These are phyloP conservation scores for Xestobium rufovillosum DNA, from an alignment of 2,888 invertebrate genomes.

Conservation along the genomic window DNA sequence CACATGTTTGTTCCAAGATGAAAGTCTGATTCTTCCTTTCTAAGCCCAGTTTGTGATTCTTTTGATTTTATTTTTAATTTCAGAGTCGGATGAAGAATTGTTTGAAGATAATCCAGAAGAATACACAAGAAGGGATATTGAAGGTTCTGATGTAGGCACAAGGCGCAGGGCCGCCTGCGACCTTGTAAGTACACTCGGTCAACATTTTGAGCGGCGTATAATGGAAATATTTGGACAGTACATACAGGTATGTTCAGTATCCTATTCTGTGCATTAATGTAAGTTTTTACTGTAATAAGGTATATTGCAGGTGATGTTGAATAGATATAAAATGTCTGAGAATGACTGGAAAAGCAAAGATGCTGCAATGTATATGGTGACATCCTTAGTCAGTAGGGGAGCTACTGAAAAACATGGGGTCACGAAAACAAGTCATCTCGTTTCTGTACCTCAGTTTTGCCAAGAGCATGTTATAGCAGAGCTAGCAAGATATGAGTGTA, in stretches of 20 bases:
- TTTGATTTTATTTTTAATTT: slow-evolving; percentile 18
- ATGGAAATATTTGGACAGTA: slow-evolving; percentile 84
- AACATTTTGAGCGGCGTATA: slow-evolving; percentile 80
- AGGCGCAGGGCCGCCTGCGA: slow-evolving; percentile 94
- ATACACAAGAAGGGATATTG: slow-evolving; percentile 91
- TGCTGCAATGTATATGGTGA: slow-evolving; percentile 92
- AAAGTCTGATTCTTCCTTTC: too few relatives aligned
- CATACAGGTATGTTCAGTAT: slow-evolving; percentile 69
- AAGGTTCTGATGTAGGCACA: slow-evolving; percentile 97
- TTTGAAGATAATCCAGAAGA: slow-evolving; percentile 99
- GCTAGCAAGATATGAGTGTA: slow-evolving; percentile 65
- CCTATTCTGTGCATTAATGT: slow-evolving; percentile 8
- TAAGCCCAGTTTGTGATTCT: slow-evolving; percentile 7
- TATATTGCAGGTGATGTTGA: slow-evolving; percentile 58
- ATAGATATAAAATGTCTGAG: slow-evolving; percentile 70
- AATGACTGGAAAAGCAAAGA: slow-evolving; percentile 91
- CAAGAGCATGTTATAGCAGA: slow-evolving; percentile 81
- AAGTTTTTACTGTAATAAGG: slow-evolving; percentile 7
- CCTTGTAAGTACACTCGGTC: slow-evolving; percentile 84
- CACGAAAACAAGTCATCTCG: slow-evolving; percentile 82
- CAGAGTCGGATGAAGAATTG: slow-evolving; percentile 87
- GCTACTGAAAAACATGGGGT: slow-evolving; percentile 85
- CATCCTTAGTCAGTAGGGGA: slow-evolving; percentile 86
- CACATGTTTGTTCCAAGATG: too few relatives aligned
- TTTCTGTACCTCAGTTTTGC: slow-evolving; percentile 85